Conservation (phyloP, 2,113 vertebrate genomes). For the crab-eating macaque (Macaca fascicularis) region DNA sequence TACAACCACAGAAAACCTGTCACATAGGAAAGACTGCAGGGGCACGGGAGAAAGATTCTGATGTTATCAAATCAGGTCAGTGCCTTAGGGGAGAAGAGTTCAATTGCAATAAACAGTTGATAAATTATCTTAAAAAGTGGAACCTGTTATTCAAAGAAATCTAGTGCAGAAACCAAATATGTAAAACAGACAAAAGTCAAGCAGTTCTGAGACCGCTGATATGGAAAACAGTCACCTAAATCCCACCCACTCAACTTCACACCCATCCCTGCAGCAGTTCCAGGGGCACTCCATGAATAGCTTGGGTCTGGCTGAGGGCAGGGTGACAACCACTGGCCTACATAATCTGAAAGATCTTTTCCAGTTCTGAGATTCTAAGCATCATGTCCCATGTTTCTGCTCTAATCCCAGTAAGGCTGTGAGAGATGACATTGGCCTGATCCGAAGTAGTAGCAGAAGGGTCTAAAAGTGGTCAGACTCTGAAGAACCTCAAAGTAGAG, state of each 20-base stretch:
- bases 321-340: neutral
- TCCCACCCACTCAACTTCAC: neutral
- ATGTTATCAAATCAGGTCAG: neutral
- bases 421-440: neutral
- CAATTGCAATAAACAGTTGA: neutral
- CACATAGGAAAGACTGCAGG: neutral
- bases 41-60: neutral
- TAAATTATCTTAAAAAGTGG: neutral
- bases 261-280: neutral
- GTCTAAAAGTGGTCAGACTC: neutral
- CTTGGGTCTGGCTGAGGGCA: too few relatives aligned
- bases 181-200: neutral
- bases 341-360: neutral
- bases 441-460: neutral
- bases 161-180: neutral
- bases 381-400: neutral
- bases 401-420: neutral
- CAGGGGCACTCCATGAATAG: too few relatives aligned
- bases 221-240: neutral
- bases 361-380: neutral
- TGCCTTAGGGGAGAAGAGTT: neutral
- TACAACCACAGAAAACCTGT: neutral
- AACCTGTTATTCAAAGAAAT: neutral
- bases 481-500: neutral
- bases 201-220: neutral